These are phyloP conservation scores for Zaprionus vittiger DNA, from an alignment of 1,140 invertebrate genomes.

Conservation along the genomic window DNA sequence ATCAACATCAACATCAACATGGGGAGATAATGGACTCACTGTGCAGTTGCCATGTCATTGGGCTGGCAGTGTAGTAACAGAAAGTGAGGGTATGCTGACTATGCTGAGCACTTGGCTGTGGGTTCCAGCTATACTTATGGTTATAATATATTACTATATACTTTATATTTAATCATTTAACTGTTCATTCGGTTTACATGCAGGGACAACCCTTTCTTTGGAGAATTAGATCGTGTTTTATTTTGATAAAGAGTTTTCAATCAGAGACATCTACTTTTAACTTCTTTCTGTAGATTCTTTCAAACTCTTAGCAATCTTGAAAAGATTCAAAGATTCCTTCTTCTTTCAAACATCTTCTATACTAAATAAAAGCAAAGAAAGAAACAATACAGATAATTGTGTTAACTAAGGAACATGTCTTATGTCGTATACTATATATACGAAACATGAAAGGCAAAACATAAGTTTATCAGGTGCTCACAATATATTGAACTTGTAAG, in stretches of 20 bases:
- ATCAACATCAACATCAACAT: neutral
- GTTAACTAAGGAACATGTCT: no score
- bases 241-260: neutral
- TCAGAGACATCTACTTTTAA: neutral
- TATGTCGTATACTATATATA: no score
- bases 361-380: no score
- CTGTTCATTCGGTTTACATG: neutral
- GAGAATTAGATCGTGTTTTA: no score
- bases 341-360: neutral
- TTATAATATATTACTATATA: neutral
- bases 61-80: neutral
- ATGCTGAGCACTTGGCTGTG: neutral
- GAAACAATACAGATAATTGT: no score
- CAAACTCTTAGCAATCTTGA: neutral
- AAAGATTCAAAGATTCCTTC: neutral
- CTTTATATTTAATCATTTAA: neutral
- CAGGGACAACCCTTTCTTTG: no score
- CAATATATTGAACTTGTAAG: no score
- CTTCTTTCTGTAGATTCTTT: neutral
- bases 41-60: constrained; percentile 5
- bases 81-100: neutral
- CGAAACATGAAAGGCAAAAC: no score
- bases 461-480: no score
- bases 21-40: neutral
- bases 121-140: neutral